These are phyloP conservation scores for Eupithecia pulchellata DNA, from an alignment of 2,888 invertebrate genomes.

Conservation along the genomic window DNA sequence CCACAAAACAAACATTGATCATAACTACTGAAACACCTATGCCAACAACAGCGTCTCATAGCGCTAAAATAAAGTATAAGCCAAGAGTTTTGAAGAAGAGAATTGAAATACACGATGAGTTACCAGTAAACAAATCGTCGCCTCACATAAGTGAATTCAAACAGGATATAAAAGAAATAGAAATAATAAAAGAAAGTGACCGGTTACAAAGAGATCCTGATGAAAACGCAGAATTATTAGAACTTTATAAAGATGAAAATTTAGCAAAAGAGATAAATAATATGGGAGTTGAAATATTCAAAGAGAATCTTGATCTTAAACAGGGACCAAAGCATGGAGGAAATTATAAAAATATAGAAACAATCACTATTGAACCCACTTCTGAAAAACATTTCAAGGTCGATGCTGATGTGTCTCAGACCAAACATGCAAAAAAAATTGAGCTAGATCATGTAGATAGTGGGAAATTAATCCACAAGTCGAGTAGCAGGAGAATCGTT, in stretches of 20 bases:
- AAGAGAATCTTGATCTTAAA: slow-evolving; percentile 64
- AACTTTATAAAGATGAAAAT: slow-evolving; percentile 75
- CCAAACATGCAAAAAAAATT: slow-evolving; percentile 58
- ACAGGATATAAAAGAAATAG: slow-evolving; percentile 76
- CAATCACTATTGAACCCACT: slow-evolving; percentile 28
- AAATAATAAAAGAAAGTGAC: slow-evolving; percentile 70
- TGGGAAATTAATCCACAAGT: slow-evolving; percentile 42
- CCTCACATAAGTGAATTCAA: slow-evolving; percentile 73
- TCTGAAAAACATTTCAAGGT: slow-evolving; percentile 25
- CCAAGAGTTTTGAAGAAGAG: slow-evolving; percentile 70
- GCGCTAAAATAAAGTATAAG: slow-evolving; percentile 53
- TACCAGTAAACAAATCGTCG: slow-evolving; percentile 66
- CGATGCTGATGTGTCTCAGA: slow-evolving; percentile 67
- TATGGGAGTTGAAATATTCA: slow-evolving; percentile 76
- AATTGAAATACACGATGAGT: slow-evolving; percentile 76
- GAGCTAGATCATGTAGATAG: slow-evolving; percentile 49
- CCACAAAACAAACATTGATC: slow-evolving; percentile 65
- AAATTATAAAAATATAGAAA: slow-evolving; percentile 69
- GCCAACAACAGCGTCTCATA: slow-evolving; percentile 59
- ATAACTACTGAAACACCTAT: slow-evolving; percentile 68
- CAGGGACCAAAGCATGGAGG: slow-evolving; percentile 77
- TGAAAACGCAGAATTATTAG: slow-evolving; percentile 64
- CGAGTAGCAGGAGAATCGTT: slow-evolving; percentile 53
- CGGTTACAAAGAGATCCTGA: slow-evolving; percentile 52
- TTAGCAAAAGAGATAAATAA: slow-evolving; percentile 76